Evolutionary conservation across 2,113 vertebrate genomes (phyloP).

Genomic region (Lophura nycthemera): DNA sequence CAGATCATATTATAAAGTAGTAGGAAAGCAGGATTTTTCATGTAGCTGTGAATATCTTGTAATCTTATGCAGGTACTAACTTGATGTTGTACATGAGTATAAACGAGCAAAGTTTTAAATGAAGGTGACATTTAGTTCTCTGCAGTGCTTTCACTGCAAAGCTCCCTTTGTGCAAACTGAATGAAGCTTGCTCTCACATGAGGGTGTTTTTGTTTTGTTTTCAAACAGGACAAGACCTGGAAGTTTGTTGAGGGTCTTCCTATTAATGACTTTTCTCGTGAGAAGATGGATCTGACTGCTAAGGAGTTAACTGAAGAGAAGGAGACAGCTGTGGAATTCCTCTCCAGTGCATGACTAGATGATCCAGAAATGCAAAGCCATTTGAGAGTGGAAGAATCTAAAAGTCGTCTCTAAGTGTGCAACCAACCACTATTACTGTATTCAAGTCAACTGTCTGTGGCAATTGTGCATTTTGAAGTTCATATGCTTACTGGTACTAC

Average conservation of each 20-base stretch:
- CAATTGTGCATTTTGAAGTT: constrained; percentile 63
- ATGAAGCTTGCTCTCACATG: background rate
- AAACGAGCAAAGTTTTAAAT: background rate
- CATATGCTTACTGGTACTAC: constrained; percentile 67
- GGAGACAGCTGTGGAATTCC: constrained; percentile 90
- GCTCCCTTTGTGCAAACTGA: background rate
- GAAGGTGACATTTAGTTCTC: background rate
- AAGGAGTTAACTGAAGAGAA: constrained; percentile 93
- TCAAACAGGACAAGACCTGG: constrained; percentile 90
- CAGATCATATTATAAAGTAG: background rate
- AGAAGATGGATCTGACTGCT: constrained; percentile 92
- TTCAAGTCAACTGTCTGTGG: constrained; percentile 57
- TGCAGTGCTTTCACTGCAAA: background rate
- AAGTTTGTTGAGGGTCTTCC: constrained; percentile 90
- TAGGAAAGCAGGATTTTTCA: background rate
- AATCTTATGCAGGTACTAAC: background rate
- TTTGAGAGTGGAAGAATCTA: constrained; percentile 78
- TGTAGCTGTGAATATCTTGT: background rate
- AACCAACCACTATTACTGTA: constrained; percentile 58
- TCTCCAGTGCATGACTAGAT: constrained; percentile 86
- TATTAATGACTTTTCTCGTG: constrained; percentile 91
- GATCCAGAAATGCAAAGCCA: constrained; percentile 39
- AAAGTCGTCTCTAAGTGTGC: constrained; percentile 84
- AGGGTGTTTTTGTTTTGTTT: background rate
- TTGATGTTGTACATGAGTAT: background rate